Conservation (phyloP, 2,113 vertebrate species). For the Apodemus sylvaticus region DNA sequence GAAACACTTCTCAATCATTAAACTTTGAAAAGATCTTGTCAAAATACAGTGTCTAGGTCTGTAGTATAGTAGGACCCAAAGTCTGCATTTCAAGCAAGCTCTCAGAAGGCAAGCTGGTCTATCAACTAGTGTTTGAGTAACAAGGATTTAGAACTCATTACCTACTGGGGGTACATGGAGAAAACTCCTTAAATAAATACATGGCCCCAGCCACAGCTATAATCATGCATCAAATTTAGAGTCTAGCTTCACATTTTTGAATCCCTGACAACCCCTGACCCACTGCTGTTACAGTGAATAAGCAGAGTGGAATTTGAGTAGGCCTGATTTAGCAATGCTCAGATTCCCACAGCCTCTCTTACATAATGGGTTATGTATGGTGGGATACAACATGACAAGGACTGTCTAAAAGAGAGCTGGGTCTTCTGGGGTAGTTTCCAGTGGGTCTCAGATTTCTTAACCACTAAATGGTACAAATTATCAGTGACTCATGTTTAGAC, state of each 20-base stretch:
- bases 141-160: not conserved
- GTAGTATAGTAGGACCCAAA: not conserved
- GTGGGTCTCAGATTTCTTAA: not conserved
- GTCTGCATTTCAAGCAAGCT: not conserved
- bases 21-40: not conserved
- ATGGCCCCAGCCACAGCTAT: not conserved
- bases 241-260: not conserved
- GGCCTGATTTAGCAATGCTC: not conserved
- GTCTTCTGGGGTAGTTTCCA: not conserved
- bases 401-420: not conserved
- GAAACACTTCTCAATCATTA: not conserved
- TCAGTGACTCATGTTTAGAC: not conserved
- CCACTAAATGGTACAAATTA: not conserved
- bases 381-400: not conserved
- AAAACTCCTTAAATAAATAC: not conserved
- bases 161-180: not conserved
- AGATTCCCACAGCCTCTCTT: not conserved
- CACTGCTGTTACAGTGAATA: not conserved
- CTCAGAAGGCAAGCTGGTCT: not conserved
- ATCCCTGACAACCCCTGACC: not conserved
- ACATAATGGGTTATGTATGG: not conserved
- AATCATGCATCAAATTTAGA: not conserved
- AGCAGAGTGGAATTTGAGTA: not conserved
- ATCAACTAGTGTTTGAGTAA: not conserved
- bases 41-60: not conserved